Conservation (phyloP, 2,113 vertebrate genomes). For the Leptobrachium ailaonicum region DNA sequence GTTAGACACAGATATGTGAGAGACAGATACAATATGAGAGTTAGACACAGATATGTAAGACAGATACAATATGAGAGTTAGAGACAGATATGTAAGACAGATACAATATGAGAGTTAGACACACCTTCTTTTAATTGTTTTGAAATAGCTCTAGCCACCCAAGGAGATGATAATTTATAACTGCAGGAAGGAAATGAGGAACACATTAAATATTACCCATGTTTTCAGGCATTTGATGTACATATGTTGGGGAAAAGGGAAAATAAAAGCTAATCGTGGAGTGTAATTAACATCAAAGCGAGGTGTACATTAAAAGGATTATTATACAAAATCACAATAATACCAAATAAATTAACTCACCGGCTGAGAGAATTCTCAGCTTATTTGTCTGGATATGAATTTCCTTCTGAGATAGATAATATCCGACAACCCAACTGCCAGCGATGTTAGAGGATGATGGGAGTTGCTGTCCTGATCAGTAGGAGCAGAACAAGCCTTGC, state of each 20-base stretch:
- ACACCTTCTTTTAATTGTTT: neutral
- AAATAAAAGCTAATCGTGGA: conserved; percentile 3
- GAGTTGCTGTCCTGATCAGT: neutral
- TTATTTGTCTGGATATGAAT: neutral
- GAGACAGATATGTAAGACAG: no score
- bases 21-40: no score
- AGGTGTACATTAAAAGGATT: neutral
- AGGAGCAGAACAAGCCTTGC: no score
- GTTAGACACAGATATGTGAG: no score
- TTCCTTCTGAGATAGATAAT: neutral
- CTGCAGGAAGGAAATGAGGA: conserved; percentile 6
- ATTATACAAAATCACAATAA: neutral
- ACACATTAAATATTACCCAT: conserved; percentile 5
- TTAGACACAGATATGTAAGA: no score
- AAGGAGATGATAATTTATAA: conserved; percentile 37
- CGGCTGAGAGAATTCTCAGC: neutral
- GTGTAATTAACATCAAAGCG: neutral
- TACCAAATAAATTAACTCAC: neutral
- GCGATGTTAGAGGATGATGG: neutral
- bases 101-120: no score
- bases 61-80: no score
- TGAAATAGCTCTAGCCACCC: conserved; percentile 17
- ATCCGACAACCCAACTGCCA: neutral
- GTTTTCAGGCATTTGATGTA: conserved; percentile 8
- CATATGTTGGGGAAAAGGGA: neutral